phyloP scores from a whole-genome alignment of 2,797 vertebrate genomes.

The Dipus sagitta region DNA sequence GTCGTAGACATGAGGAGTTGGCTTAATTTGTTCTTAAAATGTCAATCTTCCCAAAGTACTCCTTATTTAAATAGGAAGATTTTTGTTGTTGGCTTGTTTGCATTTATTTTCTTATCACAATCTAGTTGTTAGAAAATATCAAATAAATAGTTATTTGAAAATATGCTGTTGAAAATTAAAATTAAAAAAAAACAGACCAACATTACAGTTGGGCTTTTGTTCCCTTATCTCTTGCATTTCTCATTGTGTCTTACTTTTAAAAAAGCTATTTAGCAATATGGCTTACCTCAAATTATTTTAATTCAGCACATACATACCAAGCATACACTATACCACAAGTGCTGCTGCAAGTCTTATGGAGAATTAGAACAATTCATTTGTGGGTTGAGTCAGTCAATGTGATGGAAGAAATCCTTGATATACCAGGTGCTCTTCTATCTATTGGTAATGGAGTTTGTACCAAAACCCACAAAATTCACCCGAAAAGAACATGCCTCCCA shows the following conservation, averaged over 20 bases:
- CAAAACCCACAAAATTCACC: not conserved
- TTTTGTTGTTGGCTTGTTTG: not conserved
- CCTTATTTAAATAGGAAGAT: not conserved
- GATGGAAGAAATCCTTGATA: not conserved
- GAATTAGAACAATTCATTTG: not conserved
- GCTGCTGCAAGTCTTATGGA: not conserved
- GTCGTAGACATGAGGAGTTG: not conserved
- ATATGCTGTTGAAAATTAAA: conserved; percentile 22
- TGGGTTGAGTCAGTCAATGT: not conserved
- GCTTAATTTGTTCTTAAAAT: conserved; percentile 33
- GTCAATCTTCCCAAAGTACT: conserved; percentile 23
- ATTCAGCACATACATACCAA: not conserved
- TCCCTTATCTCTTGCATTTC: not conserved
- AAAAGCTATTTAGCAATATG: conserved; percentile 12
- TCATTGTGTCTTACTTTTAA: not conserved
- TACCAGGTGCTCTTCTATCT: not conserved
- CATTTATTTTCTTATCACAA: conserved; percentile 12
- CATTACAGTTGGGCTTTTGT: not conserved
- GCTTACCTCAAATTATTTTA: conserved; percentile 44
- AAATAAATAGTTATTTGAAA: conserved; percentile 49
- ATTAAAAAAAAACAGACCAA: conserved; percentile 8
- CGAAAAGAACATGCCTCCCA: not conserved
- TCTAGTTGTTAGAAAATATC: not conserved
- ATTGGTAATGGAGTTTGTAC: not conserved
- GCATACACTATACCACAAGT: not conserved